Evolutionary conservation across 35 echinoderm and acorn worm genomes (phyloP), one percentile per base, ranked within the genome.

Genomic region (Apostichopus parvimensis): DNA sequence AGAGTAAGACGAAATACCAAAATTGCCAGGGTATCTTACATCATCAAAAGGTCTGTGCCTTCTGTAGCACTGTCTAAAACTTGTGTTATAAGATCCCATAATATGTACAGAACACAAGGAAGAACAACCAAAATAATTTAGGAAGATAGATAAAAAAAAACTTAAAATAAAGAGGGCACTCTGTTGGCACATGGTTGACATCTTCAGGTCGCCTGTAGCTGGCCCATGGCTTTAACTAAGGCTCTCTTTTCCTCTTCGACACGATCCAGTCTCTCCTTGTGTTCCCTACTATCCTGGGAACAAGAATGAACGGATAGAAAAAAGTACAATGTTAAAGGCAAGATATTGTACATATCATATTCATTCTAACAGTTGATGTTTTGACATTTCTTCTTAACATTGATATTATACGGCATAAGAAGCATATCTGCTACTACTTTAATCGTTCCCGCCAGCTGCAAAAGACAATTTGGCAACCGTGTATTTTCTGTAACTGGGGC

Each of bases 161-260:
- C 28, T 58, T 2, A 58, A 84, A 59, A 28, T 83, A 53, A 23
- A 53, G 24, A 64, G 64, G 86, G 86, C 86, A 72, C 86, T 88
- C 64, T 88, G 45, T 88, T 88, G 86, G 86, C 86, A 88, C 86
- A 88, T 73, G 86, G 60, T 88, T 68, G 86, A 88, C 86, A 52
- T 88, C 68, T 73, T 88, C 79, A 88, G 61, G 22, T 88, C 23
- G 62, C 62, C 86, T 68, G 60, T 73, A 72, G 64, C 56, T 88
- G n/a, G 64, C 86, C 64, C 86, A 88, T 88, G 6, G 86, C 61
- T 66, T 72, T 88, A 53, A 88, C 68, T 54, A 88, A 88, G 86
- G 64, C 45, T 73, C 86, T 73, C 86, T 88, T 88, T 54, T 88
- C 86, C 86, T 88, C 86, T 73, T 88, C 86, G 61, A 88, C 86